These are phyloP conservation scores for Rallus crepitans DNA, from an alignment of 2,797 vertebrate species.

Conservation along the genomic window DNA sequence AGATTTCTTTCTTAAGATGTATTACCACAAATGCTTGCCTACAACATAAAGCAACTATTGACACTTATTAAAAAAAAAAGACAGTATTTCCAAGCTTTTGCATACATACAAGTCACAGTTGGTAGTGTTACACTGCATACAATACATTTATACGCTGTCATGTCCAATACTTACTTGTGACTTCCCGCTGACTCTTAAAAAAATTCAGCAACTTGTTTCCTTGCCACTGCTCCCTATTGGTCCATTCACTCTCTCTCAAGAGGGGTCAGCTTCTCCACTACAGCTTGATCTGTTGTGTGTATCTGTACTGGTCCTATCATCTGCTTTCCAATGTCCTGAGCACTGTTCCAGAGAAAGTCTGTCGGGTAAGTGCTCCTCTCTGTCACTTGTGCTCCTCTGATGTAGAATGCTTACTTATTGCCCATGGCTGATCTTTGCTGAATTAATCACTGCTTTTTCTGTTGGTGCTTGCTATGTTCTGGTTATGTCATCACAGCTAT, in stretches of 20 bases:
- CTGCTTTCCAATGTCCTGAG: neutral
- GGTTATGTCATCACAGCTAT: neutral
- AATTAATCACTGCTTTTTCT: neutral
- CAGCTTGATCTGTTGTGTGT: neutral
- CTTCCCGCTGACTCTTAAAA: slow-evolving; percentile 20
- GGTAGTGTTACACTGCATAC: slow-evolving; percentile 27
- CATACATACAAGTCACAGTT: slow-evolving; percentile 44
- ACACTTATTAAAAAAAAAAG: slow-evolving; percentile 30
- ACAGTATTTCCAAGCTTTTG: slow-evolving; percentile 45
- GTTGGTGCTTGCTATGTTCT: neutral
- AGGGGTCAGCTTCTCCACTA: neutral
- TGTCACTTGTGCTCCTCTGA: neutral
- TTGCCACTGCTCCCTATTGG: neutral
- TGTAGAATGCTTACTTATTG: neutral
- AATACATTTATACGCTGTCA: slow-evolving; percentile 41
- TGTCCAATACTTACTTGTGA: slow-evolving; percentile 13
- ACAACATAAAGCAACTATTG: slow-evolving; percentile 55
- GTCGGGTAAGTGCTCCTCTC: neutral
- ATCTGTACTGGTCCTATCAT: neutral
- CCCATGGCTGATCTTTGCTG: neutral
- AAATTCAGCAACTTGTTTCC: neutral
- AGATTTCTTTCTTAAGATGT: slow-evolving; percentile 29
- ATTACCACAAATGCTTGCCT: slow-evolving; percentile 31
- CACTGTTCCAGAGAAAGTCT: neutral
- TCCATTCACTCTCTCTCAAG: neutral